Base-by-base conservation (phyloP, 92 coral and sea anemone genomes). In the Epizoanthus stellaris region DNA sequence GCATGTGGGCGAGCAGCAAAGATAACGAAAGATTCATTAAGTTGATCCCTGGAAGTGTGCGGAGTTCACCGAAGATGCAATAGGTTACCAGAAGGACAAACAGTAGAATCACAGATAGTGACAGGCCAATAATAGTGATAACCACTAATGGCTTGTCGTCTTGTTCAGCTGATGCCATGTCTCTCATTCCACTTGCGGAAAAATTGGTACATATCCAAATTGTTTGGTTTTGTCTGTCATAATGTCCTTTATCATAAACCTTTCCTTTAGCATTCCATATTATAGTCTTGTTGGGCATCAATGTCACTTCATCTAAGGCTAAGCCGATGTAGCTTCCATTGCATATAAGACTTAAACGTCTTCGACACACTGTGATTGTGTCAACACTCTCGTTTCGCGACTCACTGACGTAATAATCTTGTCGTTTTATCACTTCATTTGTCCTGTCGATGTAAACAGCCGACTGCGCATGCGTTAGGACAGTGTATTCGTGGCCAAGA, bases 261-360 rank as follows among this genome's bases (percentile, higher is more conserved):
- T 71, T 80, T 25, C 70, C 10, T 11, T 80, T 67, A 54, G 67
- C 52, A 25, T 87, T 81, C 60, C 85, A 87, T 66, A 67, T 66
- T 4, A 90, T 57, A 16, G 91, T 76, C 5, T 62, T 59, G 54
- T 77, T 87, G 19, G 70, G 15, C 10, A 68, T 43, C 10, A 75
- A 5, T n/a, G 66, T 52, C 43, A 76, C 85, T 23, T 88, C 89
- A 5, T 49, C 43, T 42, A 43, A 15, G 7, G 54, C 54, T 13
- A 91, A n/a, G n/a, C 23, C 45, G 34, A 76, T 59, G 70, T 73
- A 91, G n/a, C 61, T 59, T 21, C 84, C 77, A 21, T 88, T 83
- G 65, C 94, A 91, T 75, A 59, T 66, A 70, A 83, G 0, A 0
- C 3, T 69, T 16, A 82, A 54, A 68, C 39, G 43, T 84, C 15